Evolutionary conservation across 2,113 vertebrate genomes (phyloP).

Genomic region (Halcyon senegalensis): DNA sequence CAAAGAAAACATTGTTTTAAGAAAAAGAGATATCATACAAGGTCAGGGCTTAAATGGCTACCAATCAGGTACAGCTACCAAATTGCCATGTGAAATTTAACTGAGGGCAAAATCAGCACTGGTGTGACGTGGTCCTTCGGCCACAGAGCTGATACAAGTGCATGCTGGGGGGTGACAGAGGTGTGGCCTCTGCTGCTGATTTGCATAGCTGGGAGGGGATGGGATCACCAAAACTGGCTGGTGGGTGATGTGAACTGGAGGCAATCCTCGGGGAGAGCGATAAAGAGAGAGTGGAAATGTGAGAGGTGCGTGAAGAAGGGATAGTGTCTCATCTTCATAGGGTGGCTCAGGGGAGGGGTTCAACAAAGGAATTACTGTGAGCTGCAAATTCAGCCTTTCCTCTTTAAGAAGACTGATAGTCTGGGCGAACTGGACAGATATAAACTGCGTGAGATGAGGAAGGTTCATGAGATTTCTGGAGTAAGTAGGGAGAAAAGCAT

Average conservation of each 20-base stretch:
- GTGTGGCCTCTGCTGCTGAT: not conserved
- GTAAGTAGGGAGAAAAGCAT: not conserved
- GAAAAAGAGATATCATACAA: not conserved
- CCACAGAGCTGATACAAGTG: not conserved
- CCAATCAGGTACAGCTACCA: not conserved
- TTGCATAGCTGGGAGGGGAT: accelerated
- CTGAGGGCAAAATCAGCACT: not conserved
- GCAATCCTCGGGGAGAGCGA: not conserved
- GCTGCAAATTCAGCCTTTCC: constrained; percentile 16
- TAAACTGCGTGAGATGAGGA: not conserved
- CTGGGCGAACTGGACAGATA: not conserved
- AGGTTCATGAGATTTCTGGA: not conserved
- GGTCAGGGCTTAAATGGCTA: not conserved
- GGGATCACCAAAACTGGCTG: not conserved
- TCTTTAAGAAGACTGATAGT: not conserved
- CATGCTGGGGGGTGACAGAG: not conserved
- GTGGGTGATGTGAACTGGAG: not conserved
- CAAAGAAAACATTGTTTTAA: not conserved
- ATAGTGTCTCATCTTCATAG: not conserved
- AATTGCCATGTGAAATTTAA: not conserved
- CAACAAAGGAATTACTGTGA: not conserved
- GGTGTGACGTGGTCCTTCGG: accelerated
- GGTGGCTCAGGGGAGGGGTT: not conserved
- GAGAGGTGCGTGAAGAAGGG: not conserved
- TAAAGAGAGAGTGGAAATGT: not conserved